Evolutionary conservation across 2,888 invertebrate species (phyloP).

Genomic region (Serripes groenlandicus): DNA sequence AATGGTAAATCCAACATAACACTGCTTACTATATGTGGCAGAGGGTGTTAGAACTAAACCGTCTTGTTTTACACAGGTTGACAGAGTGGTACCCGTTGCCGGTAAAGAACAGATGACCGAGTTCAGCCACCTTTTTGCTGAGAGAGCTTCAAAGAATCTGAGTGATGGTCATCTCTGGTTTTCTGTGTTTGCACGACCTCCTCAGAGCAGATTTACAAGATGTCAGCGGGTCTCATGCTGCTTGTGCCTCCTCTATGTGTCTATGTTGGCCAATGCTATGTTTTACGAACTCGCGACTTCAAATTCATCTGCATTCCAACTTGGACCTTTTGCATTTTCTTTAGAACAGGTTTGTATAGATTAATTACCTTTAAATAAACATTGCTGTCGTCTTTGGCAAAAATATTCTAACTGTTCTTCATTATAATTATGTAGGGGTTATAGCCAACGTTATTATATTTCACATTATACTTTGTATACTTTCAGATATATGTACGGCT

Average conservation of each 20-base stretch:
- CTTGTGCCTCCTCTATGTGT: conserved; percentile 87
- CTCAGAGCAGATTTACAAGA: conserved; percentile 87
- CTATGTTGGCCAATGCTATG: conserved; percentile 88
- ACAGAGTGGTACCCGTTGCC: conserved; percentile 87
- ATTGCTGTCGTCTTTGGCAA: too few species aligned
- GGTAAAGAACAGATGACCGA: conserved; percentile 86
- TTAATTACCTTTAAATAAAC: too few species aligned
- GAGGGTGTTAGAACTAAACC: too few species aligned
- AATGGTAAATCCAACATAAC: too few species aligned
- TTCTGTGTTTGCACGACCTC: conserved; percentile 87
- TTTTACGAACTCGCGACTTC: conserved; percentile 86
- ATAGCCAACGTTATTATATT: too few species aligned
- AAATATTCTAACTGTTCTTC: too few species aligned
- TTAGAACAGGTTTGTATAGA: conserved; percentile 85
- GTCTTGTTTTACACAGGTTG: conserved; percentile 86
- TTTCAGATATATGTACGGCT: conserved; percentile 87
- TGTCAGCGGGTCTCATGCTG: conserved; percentile 87
- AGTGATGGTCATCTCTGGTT: conserved; percentile 88
- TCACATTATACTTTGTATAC: not conserved
- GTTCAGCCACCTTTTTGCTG: conserved; percentile 87
- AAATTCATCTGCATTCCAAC: conserved; percentile 80
- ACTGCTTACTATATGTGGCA: too few species aligned
- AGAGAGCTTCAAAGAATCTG: conserved; percentile 85
- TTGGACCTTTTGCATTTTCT: conserved; percentile 87
- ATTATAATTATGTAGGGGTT: too few species aligned